Evolutionary conservation across 2,797 vertebrate genomes (phyloP).

Genomic region (Molothrus ater): DNA sequence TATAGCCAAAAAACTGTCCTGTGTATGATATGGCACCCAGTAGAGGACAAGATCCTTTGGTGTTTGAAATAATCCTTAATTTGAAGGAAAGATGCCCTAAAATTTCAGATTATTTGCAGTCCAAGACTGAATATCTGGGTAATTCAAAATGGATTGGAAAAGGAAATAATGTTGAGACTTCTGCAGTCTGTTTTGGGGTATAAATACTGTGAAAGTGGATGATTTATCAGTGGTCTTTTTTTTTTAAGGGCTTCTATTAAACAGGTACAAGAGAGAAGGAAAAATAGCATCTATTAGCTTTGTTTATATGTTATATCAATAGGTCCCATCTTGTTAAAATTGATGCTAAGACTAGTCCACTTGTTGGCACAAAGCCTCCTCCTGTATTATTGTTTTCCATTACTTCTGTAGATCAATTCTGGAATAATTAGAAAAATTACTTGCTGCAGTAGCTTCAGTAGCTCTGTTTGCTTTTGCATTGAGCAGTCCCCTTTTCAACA

Average conservation of each 20-base stretch:
- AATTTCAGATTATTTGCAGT: not conserved
- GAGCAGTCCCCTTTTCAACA: not conserved
- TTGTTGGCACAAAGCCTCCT: not conserved
- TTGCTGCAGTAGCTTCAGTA: not conserved
- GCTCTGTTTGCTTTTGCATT: not conserved
- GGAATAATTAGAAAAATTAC: constrained; percentile 39
- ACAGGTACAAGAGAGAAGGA: not conserved
- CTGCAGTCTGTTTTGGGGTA: not conserved
- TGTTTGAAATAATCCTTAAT: not conserved
- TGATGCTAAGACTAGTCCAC: not conserved
- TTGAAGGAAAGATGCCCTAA: not conserved
- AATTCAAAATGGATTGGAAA: not conserved
- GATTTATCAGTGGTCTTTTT: not conserved
- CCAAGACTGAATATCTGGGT: not conserved
- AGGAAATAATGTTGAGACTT: not conserved
- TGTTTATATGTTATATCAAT: not conserved
- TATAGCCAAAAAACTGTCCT: not conserved
- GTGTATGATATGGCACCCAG: not conserved
- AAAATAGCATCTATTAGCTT: not conserved
- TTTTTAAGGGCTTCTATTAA: not conserved
- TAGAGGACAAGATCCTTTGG: not conserved
- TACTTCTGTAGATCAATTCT: constrained; percentile 1
- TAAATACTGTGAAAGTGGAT: not conserved
- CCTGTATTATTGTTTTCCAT: not conserved
- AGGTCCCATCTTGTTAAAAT: not conserved